A percentile compares a stretch with the other conserved stretches of the same genome.
Conservation (phyloP, 2,888 invertebrate species). For the Polia nebulosa region DNA sequence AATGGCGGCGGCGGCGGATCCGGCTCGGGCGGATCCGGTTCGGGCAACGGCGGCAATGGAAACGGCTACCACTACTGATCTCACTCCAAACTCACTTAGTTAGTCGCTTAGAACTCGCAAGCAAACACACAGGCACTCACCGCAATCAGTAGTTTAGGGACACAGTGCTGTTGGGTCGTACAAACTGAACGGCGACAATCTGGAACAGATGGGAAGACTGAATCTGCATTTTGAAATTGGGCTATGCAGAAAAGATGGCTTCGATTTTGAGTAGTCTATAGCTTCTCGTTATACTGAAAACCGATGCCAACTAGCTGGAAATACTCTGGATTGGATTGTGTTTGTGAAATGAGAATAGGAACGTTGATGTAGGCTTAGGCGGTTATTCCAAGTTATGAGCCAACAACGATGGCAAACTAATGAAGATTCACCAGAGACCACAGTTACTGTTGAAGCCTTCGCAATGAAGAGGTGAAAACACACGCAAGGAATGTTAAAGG, state of each 20-base stretch:
- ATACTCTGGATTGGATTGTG: not conserved
- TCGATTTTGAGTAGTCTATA: not conserved
- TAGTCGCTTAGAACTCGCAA: conserved; percentile 68
- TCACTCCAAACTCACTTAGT: conserved; percentile 68
- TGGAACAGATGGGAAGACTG: not conserved
- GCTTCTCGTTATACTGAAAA: no score
- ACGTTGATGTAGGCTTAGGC: not conserved
- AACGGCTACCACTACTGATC: conserved; percentile 87
- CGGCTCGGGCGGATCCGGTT: conserved; percentile 72
- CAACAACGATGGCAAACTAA: conserved; percentile 1
- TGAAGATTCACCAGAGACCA: not conserved
- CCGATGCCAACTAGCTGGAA: not conserved
- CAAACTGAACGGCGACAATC: not conserved
- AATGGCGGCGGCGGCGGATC: conserved; percentile 76
- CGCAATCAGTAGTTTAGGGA: not conserved
- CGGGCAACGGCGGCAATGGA: conserved; percentile 68
- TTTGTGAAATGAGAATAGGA: not conserved
- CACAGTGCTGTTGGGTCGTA: conserved; percentile 41
- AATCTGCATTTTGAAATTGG: not conserved
- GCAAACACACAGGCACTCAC: conserved; percentile 32
- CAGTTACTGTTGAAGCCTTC: not conserved
- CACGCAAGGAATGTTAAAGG: conserved; percentile 38
- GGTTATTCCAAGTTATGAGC: not conserved
- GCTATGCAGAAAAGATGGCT: not conserved
- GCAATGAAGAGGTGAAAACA: conserved; percentile 27